Evolutionary conservation across 2,113 vertebrate genomes (phyloP).

Genomic region (Merops nubicus): DNA sequence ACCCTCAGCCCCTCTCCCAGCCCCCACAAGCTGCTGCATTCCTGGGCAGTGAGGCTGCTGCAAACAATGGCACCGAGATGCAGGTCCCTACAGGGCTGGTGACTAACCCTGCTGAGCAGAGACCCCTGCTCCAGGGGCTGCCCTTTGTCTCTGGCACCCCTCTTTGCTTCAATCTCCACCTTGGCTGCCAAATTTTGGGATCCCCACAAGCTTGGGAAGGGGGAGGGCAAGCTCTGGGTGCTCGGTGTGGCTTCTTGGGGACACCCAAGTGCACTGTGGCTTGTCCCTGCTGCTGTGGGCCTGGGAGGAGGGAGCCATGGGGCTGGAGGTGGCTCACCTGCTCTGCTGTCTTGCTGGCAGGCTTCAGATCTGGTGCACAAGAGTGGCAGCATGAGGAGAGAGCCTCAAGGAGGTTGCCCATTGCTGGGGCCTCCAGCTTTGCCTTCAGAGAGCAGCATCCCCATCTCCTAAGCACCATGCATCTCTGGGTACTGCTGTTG

Average conservation of each 20-base stretch:
- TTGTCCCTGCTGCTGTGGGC: neutral
- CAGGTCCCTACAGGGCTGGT: neutral
- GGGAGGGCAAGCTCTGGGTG: neutral
- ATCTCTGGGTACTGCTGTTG: fast-evolving
- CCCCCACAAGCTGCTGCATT: slow-evolving; percentile 1
- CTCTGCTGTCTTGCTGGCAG: neutral
- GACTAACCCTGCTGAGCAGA: neutral
- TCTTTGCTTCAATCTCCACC: neutral
- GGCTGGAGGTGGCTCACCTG: neutral
- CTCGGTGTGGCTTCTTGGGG: neutral
- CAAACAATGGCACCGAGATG: neutral
- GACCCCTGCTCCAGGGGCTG: neutral
- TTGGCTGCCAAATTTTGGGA: neutral
- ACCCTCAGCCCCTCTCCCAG: neutral
- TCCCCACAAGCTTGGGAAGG: neutral
- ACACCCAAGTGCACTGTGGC: neutral
- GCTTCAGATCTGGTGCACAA: neutral
- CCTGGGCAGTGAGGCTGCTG: slow-evolving; percentile 36
- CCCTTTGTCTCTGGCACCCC: neutral
- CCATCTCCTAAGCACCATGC: fast-evolving
- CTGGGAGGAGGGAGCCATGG: neutral
- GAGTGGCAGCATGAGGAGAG: neutral
- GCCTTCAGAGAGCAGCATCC: fast-evolving
- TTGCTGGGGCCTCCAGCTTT: neutral
- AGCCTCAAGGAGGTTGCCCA: neutral